Evolutionary conservation across 2,888 invertebrate genomes (phyloP).

Genomic region (Colletes collaris): DNA sequence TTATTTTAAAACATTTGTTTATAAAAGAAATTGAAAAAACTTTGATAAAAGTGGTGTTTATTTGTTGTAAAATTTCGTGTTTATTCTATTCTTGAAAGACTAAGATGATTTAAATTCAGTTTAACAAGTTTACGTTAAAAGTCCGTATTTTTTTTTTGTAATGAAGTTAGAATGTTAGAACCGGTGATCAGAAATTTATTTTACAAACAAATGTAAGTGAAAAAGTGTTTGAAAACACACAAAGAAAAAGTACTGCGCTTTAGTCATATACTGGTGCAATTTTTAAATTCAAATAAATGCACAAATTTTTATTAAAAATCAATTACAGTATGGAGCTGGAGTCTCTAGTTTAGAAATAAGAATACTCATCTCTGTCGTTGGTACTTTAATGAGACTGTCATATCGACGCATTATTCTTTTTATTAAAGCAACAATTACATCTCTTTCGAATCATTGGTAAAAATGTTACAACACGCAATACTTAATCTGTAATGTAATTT

Average conservation of each 20-base stretch:
- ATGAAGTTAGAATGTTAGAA: conserved; percentile 22
- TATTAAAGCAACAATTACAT: conserved; percentile 42
- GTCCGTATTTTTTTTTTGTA: conserved; percentile 5
- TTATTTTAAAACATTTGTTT: conserved; percentile 19
- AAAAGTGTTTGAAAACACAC: conserved; percentile 15
- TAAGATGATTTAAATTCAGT: conserved; percentile 36
- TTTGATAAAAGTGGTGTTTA: conserved; percentile 15
- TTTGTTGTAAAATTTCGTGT: conserved; percentile 50
- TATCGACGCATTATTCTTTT: conserved; percentile 54
- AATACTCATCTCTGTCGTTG: conserved; percentile 63
- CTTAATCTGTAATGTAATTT: conserved; percentile 57
- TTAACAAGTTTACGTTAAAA: conserved; percentile 25
- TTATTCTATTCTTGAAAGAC: conserved; percentile 40
- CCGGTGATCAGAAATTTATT: conserved; percentile 25
- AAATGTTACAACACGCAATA: conserved; percentile 55
- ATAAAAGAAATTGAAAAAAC: conserved; percentile 8
- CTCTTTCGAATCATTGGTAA: conserved; percentile 42
- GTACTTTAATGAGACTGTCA: conserved; percentile 66
- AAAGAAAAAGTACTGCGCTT: conserved; percentile 12
- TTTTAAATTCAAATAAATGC: conserved; percentile 16
- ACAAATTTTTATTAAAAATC: conserved; percentile 1
- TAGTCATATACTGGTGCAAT: conserved; percentile 48
- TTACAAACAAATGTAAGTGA: no score
- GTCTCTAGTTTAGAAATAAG: conserved; percentile 37
- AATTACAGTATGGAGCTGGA: conserved; percentile 41